These are phyloP conservation scores for Gadopsis marmoratus DNA, from an alignment of 2,797 vertebrate genomes.

Conservation along the genomic window DNA sequence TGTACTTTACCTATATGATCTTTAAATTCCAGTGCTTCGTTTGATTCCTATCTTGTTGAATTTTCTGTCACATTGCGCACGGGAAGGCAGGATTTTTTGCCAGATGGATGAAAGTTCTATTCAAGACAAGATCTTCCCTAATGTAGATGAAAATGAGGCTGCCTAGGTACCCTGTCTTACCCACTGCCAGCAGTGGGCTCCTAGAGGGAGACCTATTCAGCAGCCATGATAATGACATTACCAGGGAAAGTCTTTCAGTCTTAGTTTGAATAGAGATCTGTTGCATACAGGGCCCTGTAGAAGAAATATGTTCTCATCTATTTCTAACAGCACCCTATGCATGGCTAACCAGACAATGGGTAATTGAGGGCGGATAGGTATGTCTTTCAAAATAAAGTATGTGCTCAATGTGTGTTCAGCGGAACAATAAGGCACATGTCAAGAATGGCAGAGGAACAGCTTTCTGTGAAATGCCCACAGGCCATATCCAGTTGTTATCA, in stretches of 20 bases:
- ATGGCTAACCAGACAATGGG: conserved; percentile 71
- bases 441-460: conserved; percentile 62
- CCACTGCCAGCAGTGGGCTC: conserved; percentile 20
- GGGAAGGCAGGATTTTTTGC: neutral
- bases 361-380: conserved; percentile 75
- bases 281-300: conserved; percentile 40
- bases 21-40: conserved; percentile 16
- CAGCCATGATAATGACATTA: conserved; percentile 50
- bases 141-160: conserved; percentile 35
- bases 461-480: conserved; percentile 74
- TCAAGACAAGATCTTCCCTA: conserved; percentile 21
- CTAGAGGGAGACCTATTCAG: conserved; percentile 39
- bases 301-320: conserved; percentile 64
- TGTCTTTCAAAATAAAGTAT: conserved; percentile 79
- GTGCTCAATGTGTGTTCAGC: conserved; percentile 70
- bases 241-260: conserved; percentile 51
- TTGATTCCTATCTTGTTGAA: neutral
- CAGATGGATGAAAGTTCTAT: conserved; percentile 35
- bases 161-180: conserved; percentile 6
- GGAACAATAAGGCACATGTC: conserved; percentile 82
- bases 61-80: conserved; percentile 5
- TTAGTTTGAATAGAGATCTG: conserved; percentile 49
- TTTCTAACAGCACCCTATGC: conserved; percentile 64
- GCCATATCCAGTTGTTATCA: conserved; percentile 73
- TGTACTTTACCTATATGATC: neutral